A percentile compares a stretch with the other conserved stretches of the same genome.
phyloP scores from a whole-genome alignment of 2,888 invertebrate genomes.

The Notocelia uddmanniana region DNA sequence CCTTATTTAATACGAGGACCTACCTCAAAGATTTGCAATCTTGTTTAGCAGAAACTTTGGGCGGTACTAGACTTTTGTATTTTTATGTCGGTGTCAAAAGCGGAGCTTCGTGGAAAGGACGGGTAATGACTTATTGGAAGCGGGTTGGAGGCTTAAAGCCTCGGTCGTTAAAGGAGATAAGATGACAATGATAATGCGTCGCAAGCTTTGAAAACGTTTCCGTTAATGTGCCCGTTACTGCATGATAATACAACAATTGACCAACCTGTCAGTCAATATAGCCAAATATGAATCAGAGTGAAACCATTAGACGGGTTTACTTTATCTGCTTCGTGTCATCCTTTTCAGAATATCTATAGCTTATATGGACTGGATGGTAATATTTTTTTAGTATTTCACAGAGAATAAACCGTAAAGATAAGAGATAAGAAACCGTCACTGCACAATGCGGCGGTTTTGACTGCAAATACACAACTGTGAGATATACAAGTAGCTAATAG shows the following conservation, averaged over 20 bases:
- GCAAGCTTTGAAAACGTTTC: slow-evolving; percentile 16
- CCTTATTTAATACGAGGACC: background rate
- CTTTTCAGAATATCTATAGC: too few species aligned
- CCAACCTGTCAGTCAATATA: slow-evolving; percentile 1
- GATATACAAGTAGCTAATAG: too few species aligned
- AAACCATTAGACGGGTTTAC: background rate
- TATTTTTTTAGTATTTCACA: too few species aligned
- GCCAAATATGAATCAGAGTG: background rate
- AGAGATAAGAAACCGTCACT: too few species aligned
- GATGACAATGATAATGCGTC: slow-evolving; percentile 22
- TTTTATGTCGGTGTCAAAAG: slow-evolving; percentile 12
- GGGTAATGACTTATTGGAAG: slow-evolving; percentile 22
- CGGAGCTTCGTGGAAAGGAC: background rate
- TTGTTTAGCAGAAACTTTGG: slow-evolving; percentile 12
- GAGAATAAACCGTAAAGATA: too few species aligned
- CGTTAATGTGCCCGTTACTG: slow-evolving; percentile 4
- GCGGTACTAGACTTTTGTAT: background rate
- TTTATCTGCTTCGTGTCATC: too few species aligned
- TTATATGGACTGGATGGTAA: too few species aligned
- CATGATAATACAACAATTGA: slow-evolving; percentile 12
- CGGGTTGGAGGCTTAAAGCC: background rate
- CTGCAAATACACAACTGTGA: too few species aligned
- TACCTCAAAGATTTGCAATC: slow-evolving; percentile 5
- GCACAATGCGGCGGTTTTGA: too few species aligned
- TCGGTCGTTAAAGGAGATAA: slow-evolving; percentile 17